Evolutionary conservation across 2,888 invertebrate genomes (phyloP).

Genomic region (Eugnorisma glareosa): DNA sequence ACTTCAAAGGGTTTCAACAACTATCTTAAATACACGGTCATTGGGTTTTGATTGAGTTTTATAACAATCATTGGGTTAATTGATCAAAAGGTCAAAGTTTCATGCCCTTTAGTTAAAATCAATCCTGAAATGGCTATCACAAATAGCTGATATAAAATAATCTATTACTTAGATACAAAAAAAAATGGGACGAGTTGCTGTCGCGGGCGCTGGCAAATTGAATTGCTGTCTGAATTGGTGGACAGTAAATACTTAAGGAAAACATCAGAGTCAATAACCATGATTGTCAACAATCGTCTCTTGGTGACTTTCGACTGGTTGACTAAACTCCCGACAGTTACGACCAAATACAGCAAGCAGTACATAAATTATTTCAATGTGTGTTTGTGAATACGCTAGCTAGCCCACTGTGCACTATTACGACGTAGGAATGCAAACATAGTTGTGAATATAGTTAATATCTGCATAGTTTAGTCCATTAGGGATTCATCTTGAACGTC

Average conservation of each 20-base stretch:
- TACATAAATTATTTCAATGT: constrained; percentile 57
- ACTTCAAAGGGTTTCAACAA: background rate
- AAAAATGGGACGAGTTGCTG: constrained; percentile 9
- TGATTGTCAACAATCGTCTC: constrained; percentile 44
- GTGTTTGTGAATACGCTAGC: constrained; percentile 33
- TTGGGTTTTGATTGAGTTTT: background rate
- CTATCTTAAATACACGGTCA: background rate
- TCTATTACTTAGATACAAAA: background rate
- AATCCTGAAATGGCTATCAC: background rate
- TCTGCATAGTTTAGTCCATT: constrained; percentile 49
- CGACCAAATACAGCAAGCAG: constrained; percentile 32
- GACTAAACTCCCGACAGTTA: constrained; percentile 33
- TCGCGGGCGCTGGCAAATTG: background rate
- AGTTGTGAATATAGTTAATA: constrained; percentile 45
- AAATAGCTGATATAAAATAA: constrained; percentile 4
- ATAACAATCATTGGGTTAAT: constrained; percentile 7
- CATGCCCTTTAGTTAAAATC: background rate
- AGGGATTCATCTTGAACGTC: constrained; percentile 26
- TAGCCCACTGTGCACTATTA: constrained; percentile 2
- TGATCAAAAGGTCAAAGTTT: background rate
- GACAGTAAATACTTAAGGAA: background rate
- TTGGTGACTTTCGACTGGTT: constrained; percentile 20
- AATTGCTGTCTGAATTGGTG: too few relatives aligned
- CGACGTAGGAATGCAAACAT: constrained; percentile 38
- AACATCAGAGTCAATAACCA: constrained; percentile 50